phyloP scores from a whole-genome alignment of 2,888 invertebrate genomes.

The Meliscaeva auricollis region DNA sequence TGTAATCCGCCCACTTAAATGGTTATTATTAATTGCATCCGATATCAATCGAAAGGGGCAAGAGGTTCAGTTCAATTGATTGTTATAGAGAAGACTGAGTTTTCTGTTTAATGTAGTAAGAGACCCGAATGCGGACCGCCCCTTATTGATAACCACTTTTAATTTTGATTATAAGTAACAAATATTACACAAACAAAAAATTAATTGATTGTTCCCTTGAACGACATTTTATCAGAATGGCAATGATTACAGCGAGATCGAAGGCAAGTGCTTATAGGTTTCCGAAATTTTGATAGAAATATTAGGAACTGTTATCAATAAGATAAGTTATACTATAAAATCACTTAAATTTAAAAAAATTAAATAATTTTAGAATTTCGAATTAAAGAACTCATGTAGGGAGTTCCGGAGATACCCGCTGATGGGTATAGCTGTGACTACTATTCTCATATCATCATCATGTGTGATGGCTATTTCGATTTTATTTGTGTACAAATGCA shows the following conservation, averaged over 20 bases:
- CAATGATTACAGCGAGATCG: not conserved
- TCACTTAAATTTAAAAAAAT: too few relatives aligned
- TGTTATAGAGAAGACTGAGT: not conserved
- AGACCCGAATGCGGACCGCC: constrained; percentile 31
- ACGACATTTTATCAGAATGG: constrained; percentile 18
- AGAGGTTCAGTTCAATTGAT: not conserved
- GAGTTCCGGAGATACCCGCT: too few relatives aligned
- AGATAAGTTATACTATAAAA: too few relatives aligned
- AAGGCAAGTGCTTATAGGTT: too few relatives aligned
- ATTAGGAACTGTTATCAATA: too few relatives aligned
- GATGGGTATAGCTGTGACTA: too few relatives aligned
- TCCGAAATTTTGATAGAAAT: too few relatives aligned
- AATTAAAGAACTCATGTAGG: too few relatives aligned
- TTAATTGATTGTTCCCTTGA: constrained; percentile 4
- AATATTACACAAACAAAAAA: constrained; percentile 10
- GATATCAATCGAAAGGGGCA: constrained; percentile 13
- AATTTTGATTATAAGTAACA: constrained; percentile 17
- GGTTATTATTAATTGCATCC: constrained; percentile 65
- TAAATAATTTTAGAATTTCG: too few relatives aligned
- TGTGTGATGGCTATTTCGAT: too few relatives aligned
- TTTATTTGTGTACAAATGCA: too few relatives aligned
- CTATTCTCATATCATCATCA: too few relatives aligned
- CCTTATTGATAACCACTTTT: constrained; percentile 65
- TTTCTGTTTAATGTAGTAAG: not conserved
- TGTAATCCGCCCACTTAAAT: constrained; percentile 69